Percentiles rank a stretch among this genome's conserved stretches.
Conservation (phyloP, 2,888 invertebrate species). For the Tanypteryx hageni region DNA sequence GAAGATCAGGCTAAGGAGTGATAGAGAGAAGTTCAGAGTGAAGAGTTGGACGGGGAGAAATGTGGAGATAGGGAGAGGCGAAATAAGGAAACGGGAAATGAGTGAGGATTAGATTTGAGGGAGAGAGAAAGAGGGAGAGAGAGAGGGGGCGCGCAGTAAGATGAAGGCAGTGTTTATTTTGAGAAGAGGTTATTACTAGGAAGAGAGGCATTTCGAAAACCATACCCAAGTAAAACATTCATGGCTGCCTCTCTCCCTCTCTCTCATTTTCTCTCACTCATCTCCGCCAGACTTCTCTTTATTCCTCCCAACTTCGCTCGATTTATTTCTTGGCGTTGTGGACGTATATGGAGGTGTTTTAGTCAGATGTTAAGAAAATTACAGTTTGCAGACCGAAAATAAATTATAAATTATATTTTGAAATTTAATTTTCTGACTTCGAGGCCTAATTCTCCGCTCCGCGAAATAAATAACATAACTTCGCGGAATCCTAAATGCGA, state of each 20-base stretch:
- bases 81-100: background rate
- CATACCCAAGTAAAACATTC: conserved; percentile 8
- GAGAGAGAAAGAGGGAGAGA: background rate
- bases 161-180: conserved; percentile 29
- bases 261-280: background rate
- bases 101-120: background rate
- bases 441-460: too few species aligned
- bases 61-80: background rate
- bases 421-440: too few species aligned
- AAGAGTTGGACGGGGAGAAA: background rate
- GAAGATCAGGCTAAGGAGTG: too few species aligned
- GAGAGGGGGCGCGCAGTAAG: background rate
- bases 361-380: too few species aligned
- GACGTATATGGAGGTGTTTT: too few species aligned
- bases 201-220: background rate
- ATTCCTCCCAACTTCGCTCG: background rate
- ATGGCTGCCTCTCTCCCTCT: background rate
- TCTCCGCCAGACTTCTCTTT: background rate
- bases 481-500: too few species aligned
- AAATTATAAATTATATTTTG: too few species aligned
- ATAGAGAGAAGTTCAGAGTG: too few species aligned
- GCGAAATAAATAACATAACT: too few species aligned
- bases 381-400: too few species aligned
- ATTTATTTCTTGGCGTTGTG: background rate
- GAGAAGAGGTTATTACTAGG: conserved; percentile 2